Conservation (phyloP, 2,888 invertebrate species). For the Eilema sororculum region DNA sequence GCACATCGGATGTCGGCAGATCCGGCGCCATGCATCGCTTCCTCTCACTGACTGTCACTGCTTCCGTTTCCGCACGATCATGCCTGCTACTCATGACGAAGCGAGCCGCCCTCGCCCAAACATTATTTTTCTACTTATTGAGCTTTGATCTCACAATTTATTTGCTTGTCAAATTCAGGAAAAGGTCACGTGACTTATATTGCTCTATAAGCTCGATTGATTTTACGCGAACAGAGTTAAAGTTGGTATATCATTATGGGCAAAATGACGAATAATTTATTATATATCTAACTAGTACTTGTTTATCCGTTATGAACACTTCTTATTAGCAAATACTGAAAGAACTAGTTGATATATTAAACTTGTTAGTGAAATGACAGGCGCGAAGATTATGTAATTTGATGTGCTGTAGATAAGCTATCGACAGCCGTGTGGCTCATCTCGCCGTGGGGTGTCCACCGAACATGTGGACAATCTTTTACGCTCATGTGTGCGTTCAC, state of each 20-base stretch:
- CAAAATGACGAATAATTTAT: neutral
- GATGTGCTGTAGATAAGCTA: constrained; percentile 80
- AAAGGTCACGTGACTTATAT: constrained; percentile 78
- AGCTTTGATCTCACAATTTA: constrained; percentile 83
- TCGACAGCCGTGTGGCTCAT: constrained; percentile 62
- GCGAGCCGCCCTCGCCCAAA: constrained; percentile 66
- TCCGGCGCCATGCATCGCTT: constrained; percentile 82
- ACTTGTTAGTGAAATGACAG: constrained; percentile 77
- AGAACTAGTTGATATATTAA: constrained; percentile 72
- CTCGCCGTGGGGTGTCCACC: constrained; percentile 67
- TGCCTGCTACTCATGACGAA: constrained; percentile 67
- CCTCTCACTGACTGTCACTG: constrained; percentile 75
- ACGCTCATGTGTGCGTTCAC: constrained; percentile 86
- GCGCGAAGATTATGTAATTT: constrained; percentile 68
- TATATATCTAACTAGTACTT: neutral
- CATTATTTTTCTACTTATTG: constrained; percentile 75
- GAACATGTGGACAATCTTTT: constrained; percentile 87
- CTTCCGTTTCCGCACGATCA: constrained; percentile 81
- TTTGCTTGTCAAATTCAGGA: constrained; percentile 85
- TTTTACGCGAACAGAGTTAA: constrained; percentile 65
- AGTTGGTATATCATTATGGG: constrained; percentile 37
- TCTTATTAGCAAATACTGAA: constrained; percentile 8
- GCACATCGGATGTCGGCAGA: constrained; percentile 78
- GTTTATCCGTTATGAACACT: neutral
- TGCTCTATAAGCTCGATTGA: constrained; percentile 52